Conservation (phyloP, 2,797 vertebrate genomes). For the Poecilia picta region DNA sequence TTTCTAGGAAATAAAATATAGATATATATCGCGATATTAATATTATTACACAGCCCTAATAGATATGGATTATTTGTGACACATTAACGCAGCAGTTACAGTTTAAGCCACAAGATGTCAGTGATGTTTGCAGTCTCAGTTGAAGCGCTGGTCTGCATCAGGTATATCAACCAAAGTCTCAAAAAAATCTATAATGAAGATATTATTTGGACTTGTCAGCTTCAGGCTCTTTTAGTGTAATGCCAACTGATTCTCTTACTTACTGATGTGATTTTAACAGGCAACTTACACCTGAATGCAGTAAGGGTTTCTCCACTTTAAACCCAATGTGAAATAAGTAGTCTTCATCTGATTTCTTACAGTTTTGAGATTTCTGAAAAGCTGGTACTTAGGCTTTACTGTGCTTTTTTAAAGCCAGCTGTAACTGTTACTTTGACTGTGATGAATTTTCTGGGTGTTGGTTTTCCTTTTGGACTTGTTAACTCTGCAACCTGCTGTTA, state of each 20-base stretch:
- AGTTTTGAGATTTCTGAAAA: background rate
- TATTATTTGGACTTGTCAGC: background rate
- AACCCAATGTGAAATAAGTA: background rate
- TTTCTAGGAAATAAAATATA: too few species aligned
- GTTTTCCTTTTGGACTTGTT: background rate
- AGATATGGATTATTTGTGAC: background rate
- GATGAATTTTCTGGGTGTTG: background rate
- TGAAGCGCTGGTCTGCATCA: background rate
- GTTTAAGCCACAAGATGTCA: constrained; percentile 25
- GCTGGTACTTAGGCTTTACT: background rate
- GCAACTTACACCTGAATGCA: background rate
- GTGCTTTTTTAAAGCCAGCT: background rate
- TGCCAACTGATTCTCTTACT: background rate
- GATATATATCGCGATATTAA: too few species aligned
- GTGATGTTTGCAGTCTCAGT: constrained; percentile 2
- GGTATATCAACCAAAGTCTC: too few species aligned
- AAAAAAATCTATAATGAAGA: too few species aligned
- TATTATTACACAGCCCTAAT: too few species aligned
- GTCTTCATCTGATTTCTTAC: background rate
- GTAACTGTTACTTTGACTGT: background rate
- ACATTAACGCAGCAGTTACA: background rate
- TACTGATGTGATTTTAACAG: background rate
- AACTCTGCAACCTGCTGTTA: background rate
- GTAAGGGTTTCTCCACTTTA: background rate
- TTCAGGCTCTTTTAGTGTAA: background rate